Conservation (phyloP, 37 sponge, comb jelly and placozoan species). For the Beroe forskalii region DNA sequence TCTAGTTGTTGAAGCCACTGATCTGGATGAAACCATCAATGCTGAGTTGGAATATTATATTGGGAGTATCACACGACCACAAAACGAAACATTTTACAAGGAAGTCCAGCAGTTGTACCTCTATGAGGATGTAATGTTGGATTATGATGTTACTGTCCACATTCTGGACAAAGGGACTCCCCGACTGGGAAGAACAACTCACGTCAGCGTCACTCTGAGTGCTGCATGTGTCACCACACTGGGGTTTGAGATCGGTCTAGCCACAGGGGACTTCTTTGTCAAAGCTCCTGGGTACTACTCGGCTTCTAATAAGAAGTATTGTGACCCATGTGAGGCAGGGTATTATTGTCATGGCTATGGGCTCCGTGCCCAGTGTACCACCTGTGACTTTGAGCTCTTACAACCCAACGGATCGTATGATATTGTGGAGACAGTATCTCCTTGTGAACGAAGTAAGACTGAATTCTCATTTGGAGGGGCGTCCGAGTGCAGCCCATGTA, state of each 20-base stretch:
- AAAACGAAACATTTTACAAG: not conserved
- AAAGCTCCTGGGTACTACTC: slow-evolving; percentile 2
- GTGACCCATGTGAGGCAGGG: slow-evolving; percentile 59
- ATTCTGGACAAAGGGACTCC: slow-evolving; percentile 53
- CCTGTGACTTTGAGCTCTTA: not conserved
- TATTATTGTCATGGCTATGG: slow-evolving; percentile 54
- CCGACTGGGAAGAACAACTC: slow-evolving; percentile 15
- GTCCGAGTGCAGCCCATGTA: slow-evolving; percentile 37
- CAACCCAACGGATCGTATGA: slow-evolving; percentile 2
- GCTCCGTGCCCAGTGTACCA: slow-evolving; percentile 18
- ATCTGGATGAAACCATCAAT: not conserved
- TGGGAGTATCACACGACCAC: not conserved
- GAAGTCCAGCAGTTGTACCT: slow-evolving; percentile 12
- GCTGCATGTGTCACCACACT: slow-evolving; percentile 14
- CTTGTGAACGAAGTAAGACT: slow-evolving; percentile 26
- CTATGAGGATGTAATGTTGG: slow-evolving; percentile 6
- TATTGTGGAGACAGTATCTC: not conserved
- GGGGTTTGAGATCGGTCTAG: not conserved
- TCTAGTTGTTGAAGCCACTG: not conserved
- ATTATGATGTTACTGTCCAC: slow-evolving; percentile 32
- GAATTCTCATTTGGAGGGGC: slow-evolving; percentile 65
- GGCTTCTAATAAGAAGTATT: not conserved
- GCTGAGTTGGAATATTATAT: slow-evolving; percentile 34
- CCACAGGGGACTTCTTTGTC: not conserved
- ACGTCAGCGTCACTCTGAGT: not conserved